Base-by-base conservation (phyloP, 1,140 invertebrate genomes). In the Camponotus pennsylvanicus region DNA sequence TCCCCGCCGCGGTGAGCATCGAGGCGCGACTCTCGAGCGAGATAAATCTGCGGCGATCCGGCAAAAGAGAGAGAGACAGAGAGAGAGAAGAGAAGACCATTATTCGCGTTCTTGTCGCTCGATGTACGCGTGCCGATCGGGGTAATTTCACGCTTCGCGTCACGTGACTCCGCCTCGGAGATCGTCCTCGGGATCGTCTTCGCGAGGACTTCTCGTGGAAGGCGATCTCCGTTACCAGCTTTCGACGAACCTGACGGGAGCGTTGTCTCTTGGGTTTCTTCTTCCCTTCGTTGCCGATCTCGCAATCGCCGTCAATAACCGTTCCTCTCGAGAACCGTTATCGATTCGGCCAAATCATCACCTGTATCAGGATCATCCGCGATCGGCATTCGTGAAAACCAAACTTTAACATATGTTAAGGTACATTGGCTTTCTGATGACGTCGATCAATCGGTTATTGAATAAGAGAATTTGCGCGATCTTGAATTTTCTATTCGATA, bases 251-350 rank as follows among this genome's bases (percentile, higher is more conserved):
- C 59, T 84, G 27, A 27, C 27, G 27, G 1, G 61, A 86, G n/a
- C n/a, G 77, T 70, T 57, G 42, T 85, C 61, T 80, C 79, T n/a
- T 3, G 34, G 63, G 49, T 57, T 34, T 70, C 70, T 57, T 49
- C 37, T 61, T 57, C 32, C 13, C 67, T 80, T 34, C 66, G 52
- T 57, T 64, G 15, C 15, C 63, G 57, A 18, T 82, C 73, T 59
- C 13, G 37, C 73, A 42, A 61, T 49, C 66, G 37, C 40, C 61
- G 64, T 55, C 88, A 88, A 92, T 93, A 92, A 93, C 92, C 92
- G 92, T 93, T 92, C 82, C 73, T 88, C 84, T 55, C n/a, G 75
- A 90, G 86, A 91, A 93, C 93, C 93, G 93, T 94, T 94, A 93
- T 91, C 90, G 83, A 90, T 80, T 88, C 89, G 84, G 87, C 57